These are phyloP conservation scores for Rhyacophila brunnea DNA, from an alignment of 1,140 invertebrate species.

Conservation along the genomic window DNA sequence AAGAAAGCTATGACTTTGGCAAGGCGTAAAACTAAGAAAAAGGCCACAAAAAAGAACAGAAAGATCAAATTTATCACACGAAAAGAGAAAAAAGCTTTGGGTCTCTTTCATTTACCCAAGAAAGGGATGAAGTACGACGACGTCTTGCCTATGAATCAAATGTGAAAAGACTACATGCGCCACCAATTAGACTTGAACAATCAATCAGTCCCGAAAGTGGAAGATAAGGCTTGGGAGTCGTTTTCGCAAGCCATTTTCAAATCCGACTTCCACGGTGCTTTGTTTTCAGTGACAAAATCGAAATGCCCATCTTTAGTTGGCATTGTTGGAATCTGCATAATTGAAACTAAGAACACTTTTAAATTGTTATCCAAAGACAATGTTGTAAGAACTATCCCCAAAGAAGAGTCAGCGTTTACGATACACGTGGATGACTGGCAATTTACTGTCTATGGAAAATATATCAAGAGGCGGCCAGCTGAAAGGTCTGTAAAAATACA, in stretches of 20 bases:
- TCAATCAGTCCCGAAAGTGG: slow-evolving; percentile 41
- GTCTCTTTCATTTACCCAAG: slow-evolving; percentile 58
- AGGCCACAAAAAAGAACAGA: slow-evolving; percentile 42
- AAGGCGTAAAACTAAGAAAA: slow-evolving; percentile 52
- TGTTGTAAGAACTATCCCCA: slow-evolving; percentile 68
- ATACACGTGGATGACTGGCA: slow-evolving; percentile 58
- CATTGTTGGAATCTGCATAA: slow-evolving; percentile 67
- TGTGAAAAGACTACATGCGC: slow-evolving; percentile 73
- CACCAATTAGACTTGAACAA: slow-evolving; percentile 52
- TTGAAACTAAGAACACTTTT: slow-evolving; percentile 79
- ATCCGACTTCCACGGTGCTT: slow-evolving; percentile 78
- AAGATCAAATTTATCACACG: slow-evolving; percentile 53
- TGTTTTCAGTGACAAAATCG: slow-evolving; percentile 62
- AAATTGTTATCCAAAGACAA: slow-evolving; percentile 65
- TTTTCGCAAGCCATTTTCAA: slow-evolving; percentile 67
- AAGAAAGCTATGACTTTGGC: slow-evolving; percentile 47
- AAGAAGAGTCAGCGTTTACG: slow-evolving; percentile 63
- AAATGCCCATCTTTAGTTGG: slow-evolving; percentile 66
- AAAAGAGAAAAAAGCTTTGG: slow-evolving; percentile 58
- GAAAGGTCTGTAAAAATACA: slow-evolving; percentile 72
- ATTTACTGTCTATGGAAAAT: slow-evolving; percentile 68
- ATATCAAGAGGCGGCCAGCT: slow-evolving; percentile 62
- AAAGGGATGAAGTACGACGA: slow-evolving; percentile 62
- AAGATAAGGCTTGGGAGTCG: slow-evolving; percentile 58
- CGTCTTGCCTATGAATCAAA: slow-evolving; percentile 61